phyloP scores from a whole-genome alignment of 2,888 invertebrate genomes.

The Urechis unicinctus region DNA sequence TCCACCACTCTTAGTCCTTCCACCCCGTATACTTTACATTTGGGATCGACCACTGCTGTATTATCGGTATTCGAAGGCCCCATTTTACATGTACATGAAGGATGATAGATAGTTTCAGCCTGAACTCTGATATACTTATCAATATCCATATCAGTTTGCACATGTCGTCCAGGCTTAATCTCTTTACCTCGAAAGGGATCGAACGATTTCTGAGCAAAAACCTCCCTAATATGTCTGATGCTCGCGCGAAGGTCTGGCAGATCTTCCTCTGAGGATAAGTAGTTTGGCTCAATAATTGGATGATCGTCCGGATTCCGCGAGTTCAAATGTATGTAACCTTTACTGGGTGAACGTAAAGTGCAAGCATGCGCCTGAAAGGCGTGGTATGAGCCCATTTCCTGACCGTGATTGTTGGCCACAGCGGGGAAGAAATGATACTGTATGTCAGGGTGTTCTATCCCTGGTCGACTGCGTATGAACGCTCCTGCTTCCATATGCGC shows the following conservation, averaged over 20 bases:
- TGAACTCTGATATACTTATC: constrained; percentile 45
- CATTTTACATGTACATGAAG: constrained; percentile 71
- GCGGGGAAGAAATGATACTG: constrained; percentile 56
- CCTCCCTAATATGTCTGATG: constrained; percentile 37
- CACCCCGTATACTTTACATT: constrained; percentile 54
- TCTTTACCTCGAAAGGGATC: constrained; percentile 32
- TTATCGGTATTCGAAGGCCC: constrained; percentile 55
- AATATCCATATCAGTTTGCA: constrained; percentile 40
- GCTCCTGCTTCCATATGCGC: constrained; percentile 54
- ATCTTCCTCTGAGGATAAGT: constrained; percentile 65
- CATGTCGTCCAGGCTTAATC: constrained; percentile 14
- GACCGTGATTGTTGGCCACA: constrained; percentile 53
- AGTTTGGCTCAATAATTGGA: constrained; percentile 86
- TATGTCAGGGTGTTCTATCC: constrained; percentile 51
- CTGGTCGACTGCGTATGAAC: constrained; percentile 49
- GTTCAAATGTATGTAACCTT: constrained; percentile 71
- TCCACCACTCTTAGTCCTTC: constrained; percentile 68
- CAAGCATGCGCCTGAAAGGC: constrained; percentile 54
- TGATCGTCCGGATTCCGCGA: constrained; percentile 70
- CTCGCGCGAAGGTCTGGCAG: constrained; percentile 35
- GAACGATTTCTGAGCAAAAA: constrained; percentile 47
- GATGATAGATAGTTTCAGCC: constrained; percentile 66
- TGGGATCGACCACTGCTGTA: constrained; percentile 64
- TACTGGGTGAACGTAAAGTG: constrained; percentile 72
- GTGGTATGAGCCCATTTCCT: constrained; percentile 49